These are phyloP conservation scores for Collichthys lucidus DNA, from an alignment of 2,113 vertebrate genomes.

Conservation along the genomic window DNA sequence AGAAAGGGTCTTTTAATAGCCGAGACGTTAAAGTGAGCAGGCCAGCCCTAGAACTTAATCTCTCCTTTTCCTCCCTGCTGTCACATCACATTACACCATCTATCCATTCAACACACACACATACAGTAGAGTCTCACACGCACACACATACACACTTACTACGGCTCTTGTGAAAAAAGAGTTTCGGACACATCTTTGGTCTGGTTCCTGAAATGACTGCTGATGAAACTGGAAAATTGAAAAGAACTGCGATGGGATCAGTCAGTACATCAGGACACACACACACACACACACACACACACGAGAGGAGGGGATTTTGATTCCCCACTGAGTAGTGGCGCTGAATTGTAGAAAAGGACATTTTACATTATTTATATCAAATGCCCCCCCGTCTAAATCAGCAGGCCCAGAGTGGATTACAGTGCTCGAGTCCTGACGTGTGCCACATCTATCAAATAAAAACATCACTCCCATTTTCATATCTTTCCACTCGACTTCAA, in stretches of 20 bases:
- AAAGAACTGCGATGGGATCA: neutral
- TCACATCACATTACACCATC: conserved; percentile 53
- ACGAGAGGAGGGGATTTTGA: neutral
- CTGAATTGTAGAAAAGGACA: neutral
- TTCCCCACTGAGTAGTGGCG: neutral
- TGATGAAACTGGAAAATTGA: neutral
- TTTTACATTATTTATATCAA: neutral
- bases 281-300: conserved; percentile 4
- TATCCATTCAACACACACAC: conserved; percentile 40
- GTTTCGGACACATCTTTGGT: neutral
- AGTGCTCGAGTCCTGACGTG: neutral
- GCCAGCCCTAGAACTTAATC: conserved; percentile 57
- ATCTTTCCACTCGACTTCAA: neutral
- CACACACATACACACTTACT: conserved; percentile 14
- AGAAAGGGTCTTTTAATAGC: conserved; percentile 21
- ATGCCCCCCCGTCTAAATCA: conserved; percentile 1
- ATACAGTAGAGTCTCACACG: neutral
- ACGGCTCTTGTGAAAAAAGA: conserved; percentile 20
- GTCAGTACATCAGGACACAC: neutral
- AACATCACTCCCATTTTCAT: neutral
- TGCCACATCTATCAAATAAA: neutral
- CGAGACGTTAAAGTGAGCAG: conserved; percentile 36
- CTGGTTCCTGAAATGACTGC: neutral
- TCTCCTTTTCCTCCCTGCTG: conserved; percentile 40
- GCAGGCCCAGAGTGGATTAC: neutral